Evolutionary conservation across 1,140 invertebrate species (phyloP), one percentile per base, ranked within the genome.

Genomic region (Antheraea pernyi): DNA sequence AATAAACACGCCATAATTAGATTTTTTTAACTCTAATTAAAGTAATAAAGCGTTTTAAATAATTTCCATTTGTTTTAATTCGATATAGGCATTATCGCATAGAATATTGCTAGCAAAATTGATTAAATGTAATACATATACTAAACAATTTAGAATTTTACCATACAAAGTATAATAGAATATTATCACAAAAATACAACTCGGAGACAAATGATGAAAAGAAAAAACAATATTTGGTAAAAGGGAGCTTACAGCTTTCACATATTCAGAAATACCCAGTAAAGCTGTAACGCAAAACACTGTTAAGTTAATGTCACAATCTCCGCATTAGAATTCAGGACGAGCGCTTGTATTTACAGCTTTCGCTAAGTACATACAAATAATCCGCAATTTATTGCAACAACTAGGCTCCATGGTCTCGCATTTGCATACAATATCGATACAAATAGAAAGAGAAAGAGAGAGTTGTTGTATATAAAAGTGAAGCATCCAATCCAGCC

Each of bases 381-480:
- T 70, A 75, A 77, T 78, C 68, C 74, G 74, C 80, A 76, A 82
- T 83, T 86, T 83, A 83, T 81, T 74, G 66, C 72, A 72, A 70
- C 69, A 61, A 61, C 60, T 61, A 61, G 19, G 8, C 60, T 30
- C 30, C n/a, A 22, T 61, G 19, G 10, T 61, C 19, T 2, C 69
- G 48, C 67, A 83, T 84, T 86, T 79, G 80, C 82, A 85, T 85
- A 82, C 77, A 77, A 79, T 75, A 76, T 74, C 79, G 70, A 80
- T 80, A 65, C 63, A 46, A 30, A 19, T 9, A 53, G 46, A 53
- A 53, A 53, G 46, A 53, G 46, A 42, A 42, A 53, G 60, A 61
- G 13, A 30, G 13, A 30, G 60, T 61, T 36, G 16, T 19, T 59
- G 48, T 59, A 30, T 10, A 79, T 78, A 79, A 79, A 82, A 82